Evolutionary conservation across 2,888 invertebrate genomes (phyloP).

Genomic region (Sabatieria punctata): DNA sequence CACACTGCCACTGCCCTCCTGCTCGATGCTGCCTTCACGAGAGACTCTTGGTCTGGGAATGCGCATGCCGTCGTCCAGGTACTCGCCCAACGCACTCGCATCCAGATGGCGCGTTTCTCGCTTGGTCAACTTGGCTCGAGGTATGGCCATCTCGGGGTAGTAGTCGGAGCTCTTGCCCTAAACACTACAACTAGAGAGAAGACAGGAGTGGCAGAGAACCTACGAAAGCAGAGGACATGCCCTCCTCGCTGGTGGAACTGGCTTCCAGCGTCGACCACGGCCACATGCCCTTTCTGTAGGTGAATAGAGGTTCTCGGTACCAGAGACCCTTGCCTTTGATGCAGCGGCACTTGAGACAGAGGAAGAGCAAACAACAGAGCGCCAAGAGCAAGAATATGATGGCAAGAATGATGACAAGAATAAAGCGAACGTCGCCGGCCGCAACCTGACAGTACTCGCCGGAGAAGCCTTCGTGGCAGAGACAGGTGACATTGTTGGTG

Average conservation of each 20-base stretch:
- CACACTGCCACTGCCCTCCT: constrained; percentile 10
- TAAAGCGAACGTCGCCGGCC: constrained; percentile 16
- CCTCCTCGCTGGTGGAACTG: constrained; percentile 10
- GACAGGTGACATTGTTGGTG: constrained; percentile 22
- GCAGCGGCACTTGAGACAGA: constrained; percentile 16
- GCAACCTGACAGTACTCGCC: constrained; percentile 13
- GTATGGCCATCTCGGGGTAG: constrained; percentile 27
- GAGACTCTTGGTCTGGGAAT: constrained; percentile 26
- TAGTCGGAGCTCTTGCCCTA: constrained; percentile 21
- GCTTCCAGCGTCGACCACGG: constrained; percentile 10
- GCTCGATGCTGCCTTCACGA: constrained; percentile 13
- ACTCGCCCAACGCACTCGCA: background rate
- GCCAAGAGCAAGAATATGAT: constrained; percentile 27
- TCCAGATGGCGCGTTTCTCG: constrained; percentile 4
- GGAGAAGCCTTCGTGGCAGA: constrained; percentile 20
- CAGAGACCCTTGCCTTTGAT: constrained; percentile 6
- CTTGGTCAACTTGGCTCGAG: constrained; percentile 26
- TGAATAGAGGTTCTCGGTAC: constrained; percentile 10
- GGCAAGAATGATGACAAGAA: constrained; percentile 24
- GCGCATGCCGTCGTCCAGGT: constrained; percentile 14
- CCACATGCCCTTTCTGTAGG: constrained; percentile 8
- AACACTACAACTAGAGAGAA: background rate
- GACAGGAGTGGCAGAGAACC: too few relatives aligned
- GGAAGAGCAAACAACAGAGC: constrained; percentile 21
- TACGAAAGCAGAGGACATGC: constrained; percentile 8